A percentile compares a stretch with the other conserved stretches of the same genome.
Conservation (phyloP, 2,797 vertebrate genomes). For the Brotogeris chrysoptera region DNA sequence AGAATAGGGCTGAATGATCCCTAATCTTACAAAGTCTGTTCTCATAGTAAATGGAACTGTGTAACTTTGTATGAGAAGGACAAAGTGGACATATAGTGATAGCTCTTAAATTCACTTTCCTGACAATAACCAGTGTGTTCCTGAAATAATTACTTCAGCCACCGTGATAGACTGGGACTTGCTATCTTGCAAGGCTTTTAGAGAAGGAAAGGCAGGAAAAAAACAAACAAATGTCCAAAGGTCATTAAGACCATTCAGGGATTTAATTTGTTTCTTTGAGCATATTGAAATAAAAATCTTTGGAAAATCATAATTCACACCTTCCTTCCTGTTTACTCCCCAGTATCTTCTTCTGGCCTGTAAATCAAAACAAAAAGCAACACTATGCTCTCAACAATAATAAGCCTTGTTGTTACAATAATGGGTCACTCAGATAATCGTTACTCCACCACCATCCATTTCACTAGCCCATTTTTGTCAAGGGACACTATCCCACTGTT, state of each 20-base stretch:
- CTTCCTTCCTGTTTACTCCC: neutral
- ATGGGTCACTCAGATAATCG: neutral
- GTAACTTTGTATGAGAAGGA: neutral
- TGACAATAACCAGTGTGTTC: neutral
- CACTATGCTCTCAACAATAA: neutral
- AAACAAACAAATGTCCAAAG: neutral
- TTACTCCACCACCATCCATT: neutral
- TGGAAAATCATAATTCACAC: neutral
- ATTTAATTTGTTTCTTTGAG: neutral
- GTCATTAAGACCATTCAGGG: neutral
- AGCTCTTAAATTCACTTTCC: neutral
- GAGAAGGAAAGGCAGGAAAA: neutral
- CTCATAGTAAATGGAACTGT: neutral
- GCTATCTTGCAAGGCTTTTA: neutral
- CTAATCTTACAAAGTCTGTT: neutral
- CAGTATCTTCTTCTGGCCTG: neutral
- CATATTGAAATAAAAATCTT: neutral
- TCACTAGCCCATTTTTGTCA: fast-evolving
- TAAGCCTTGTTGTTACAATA: neutral
- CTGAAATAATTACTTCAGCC: neutral
- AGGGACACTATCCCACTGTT: neutral
- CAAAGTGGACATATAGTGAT: neutral
- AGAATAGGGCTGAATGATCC: neutral
- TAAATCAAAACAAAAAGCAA: neutral
- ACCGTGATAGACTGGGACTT: neutral